Conservation (phyloP, 2,113 vertebrate genomes). For the Chloropsis hardwickii region DNA sequence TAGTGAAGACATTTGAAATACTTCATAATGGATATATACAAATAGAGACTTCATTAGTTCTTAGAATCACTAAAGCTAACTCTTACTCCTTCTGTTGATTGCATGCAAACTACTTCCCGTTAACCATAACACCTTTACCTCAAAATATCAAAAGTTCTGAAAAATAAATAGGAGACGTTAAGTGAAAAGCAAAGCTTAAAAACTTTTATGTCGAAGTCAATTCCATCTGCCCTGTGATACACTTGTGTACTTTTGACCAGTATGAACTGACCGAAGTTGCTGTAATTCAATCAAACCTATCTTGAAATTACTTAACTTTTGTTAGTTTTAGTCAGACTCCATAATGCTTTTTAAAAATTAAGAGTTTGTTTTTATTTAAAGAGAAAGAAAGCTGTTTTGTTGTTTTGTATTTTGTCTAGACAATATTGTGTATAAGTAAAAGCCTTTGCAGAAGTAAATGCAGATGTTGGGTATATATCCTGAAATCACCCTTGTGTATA, state of each 20-base stretch:
- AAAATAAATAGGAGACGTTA: background rate
- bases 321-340: constrained; percentile 17
- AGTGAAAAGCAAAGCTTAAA: background rate
- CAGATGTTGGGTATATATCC: background rate
- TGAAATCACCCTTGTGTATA: background rate
- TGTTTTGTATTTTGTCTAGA: constrained; percentile 50
- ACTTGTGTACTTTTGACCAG: background rate
- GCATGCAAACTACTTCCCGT: background rate
- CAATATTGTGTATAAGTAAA: constrained; percentile 19
- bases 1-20: background rate
- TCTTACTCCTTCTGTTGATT: background rate
- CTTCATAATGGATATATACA: background rate
- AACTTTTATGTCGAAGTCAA: background rate
- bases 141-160: background rate
- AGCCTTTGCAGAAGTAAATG: background rate
- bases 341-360: background rate
- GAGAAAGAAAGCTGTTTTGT: constrained; percentile 21
- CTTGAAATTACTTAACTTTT: constrained; percentile 20
- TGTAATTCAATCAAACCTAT: constrained; percentile 17
- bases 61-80: background rate
- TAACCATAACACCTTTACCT: background rate
- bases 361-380: constrained; percentile 35
- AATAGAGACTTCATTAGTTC: background rate
- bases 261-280: background rate
- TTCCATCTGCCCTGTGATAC: background rate